Evolutionary conservation across 2,888 invertebrate species (phyloP), one percentile per base, ranked within the genome.

Genomic region (Andrena trimmerana): DNA sequence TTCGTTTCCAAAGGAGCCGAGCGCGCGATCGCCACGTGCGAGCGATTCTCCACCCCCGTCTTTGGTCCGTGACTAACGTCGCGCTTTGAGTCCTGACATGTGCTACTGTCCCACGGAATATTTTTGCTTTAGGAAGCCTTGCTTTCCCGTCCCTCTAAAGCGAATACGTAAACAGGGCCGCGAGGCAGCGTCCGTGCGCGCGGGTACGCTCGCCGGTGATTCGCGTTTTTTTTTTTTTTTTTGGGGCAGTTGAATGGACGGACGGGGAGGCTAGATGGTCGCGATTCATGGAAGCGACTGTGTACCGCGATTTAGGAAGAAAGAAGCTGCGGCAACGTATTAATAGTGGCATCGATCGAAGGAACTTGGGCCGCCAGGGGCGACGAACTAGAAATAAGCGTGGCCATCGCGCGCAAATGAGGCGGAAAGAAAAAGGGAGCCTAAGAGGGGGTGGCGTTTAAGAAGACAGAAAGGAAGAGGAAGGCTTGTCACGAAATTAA

Each of bases 21-120:
- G 24, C 62, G 75, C 57, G 50, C 69, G 77, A 84, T 72, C 76
- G 60, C 77, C 83, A 78, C 82, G 81, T 81, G 80, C 78, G 60
- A 73, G 27, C 69, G 65, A 83, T 87, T 83, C 67, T 83, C 67
- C 76, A 57, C 69, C 72, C 69, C 48, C 62, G 62, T 77, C 69
- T 60, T 71, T 63, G 73, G 31, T 60, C 52, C 63, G 65, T 67
- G 75, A 50, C 75, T 79, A 75, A 79, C 75, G 62, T 59, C 13
- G 20, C 36, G 52, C 76, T 84, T 76, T 48, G 57, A 83, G 68
- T 42, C 60, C 66, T 33, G 68, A 85, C 78, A 78, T 73, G 71
- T 76, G 83, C 62, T 50, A 42, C 27, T 59, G 67, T 86, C 57
- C 50, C 87, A 63, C 57, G 77, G 60, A 59, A 63, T 60, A 65